Base-by-base conservation (phyloP, 1,140 invertebrate species). In the Bombus confusus region DNA sequence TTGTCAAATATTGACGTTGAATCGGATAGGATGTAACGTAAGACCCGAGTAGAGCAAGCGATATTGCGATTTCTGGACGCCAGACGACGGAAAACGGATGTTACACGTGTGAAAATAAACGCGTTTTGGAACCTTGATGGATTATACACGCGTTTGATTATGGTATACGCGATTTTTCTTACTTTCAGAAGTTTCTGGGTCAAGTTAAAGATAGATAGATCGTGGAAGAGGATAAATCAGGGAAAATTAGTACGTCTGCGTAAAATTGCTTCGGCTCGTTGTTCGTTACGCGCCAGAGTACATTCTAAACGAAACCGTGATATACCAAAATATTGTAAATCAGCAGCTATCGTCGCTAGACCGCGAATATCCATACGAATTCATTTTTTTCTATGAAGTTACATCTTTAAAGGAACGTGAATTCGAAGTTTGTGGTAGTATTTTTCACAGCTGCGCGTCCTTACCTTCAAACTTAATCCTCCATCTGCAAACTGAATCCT, bases 101-200 rank as follows among this genome's bases (percentile, higher is more conserved):
- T 47, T 37, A 8, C 31, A 1, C 31, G 64, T 25, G 43, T 57
- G 78, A 80, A 80, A 71, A 80, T 69, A 80, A 52, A 80, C 77
- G 3, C 13, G 9, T 22, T 41, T 52, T 52, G 47, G 5, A 52
- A 52, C 69, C 18, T 28, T 18, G 39, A 43, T 28, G 28, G n/a
- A 39, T 73, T 15, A 13, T 31, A n/a, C 15, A 43, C 1, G 10
- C 8, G 6, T 39, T 52, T 52, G n/a, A 39, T 43, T 31, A 22
- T 31, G 28, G 22, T 41, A 13, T 41, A 28, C 31, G 12, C 37
- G 4, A 12, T 37, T 41, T 71, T 41, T 15, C 12, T n/a, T 43
- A 31, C 15, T 31, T 73, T 47, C 43, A 31, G 9, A 28, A 73
- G 1, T 1, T 12, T 68, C 66, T 37, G 34, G 6, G 8, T 68